Evolutionary conservation across 2,888 invertebrate species (phyloP), one percentile per base, ranked within the genome.

Genomic region (Ornithoptera alexandrae): DNA sequence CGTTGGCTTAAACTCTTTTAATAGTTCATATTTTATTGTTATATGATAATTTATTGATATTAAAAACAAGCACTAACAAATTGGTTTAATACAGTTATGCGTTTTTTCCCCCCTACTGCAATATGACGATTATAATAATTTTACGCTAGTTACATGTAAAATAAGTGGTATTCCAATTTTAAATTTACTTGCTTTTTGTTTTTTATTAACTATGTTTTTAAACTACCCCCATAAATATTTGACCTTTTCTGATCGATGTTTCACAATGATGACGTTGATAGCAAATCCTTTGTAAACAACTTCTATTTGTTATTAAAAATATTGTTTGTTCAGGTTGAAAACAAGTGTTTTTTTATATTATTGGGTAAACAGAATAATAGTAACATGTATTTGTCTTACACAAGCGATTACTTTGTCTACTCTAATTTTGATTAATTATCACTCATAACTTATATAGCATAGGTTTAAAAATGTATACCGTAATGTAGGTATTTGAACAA

Each of bases 241-340:
- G 72, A 75, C 71, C 74, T 77, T 78, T 74, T 75, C 72, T 84
- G 82, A 84, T 82, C 85, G 81, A 79, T 80, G 84, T 83, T 87
- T 87, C 83, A 87, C 83, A 82, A 88, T 92, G 92, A 89, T 91
- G 92, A 91, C 92, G 92, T 91, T 86, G 90, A 81, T 83, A 81
- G 75, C 71, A 75, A 74, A 70, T 73, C 73, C 74, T 75, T 75
- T 75, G 76, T 80, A 80, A 84, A 82, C 80, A 81, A 79, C 72
- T 71, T 72, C 70, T 68, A 70, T 72, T 64, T 50, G 50, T 60
- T 57, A 60, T 60, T 68, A 57, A 10, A 18, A 50, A 4, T 50
- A 50, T 2, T 17, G 18, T 50, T 50, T 50, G 1, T 39, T 39
- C 1, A 10, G 10, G 39, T 39, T 10, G 6, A 5, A 39, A 39